Evolutionary conservation across 2,797 vertebrate species (phyloP).

Genomic region (Crocidura indochinensis): DNA sequence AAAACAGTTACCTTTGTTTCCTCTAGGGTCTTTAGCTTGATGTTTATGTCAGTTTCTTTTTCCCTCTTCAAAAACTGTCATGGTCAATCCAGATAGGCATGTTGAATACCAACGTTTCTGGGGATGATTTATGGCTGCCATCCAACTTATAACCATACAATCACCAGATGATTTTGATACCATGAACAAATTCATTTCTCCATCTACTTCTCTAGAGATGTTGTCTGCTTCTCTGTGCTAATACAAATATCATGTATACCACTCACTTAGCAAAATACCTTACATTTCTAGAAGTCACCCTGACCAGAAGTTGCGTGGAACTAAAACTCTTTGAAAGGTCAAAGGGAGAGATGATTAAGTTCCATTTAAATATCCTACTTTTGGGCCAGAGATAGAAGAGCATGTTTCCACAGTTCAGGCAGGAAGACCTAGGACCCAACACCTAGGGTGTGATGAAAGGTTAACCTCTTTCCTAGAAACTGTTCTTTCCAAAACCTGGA

Average conservation of each 20-base stretch:
- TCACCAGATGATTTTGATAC: background rate
- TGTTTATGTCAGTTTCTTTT: constrained; percentile 27
- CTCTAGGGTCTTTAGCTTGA: background rate
- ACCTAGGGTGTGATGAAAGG: background rate
- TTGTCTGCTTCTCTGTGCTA: background rate
- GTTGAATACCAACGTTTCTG: background rate
- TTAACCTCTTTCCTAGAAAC: background rate
- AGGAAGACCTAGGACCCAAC: background rate
- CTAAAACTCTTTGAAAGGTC: background rate
- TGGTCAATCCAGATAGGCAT: background rate
- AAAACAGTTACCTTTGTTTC: background rate
- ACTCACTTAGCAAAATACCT: background rate
- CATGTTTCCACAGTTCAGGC: background rate
- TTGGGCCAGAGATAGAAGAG: background rate
- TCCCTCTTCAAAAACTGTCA: constrained; percentile 4
- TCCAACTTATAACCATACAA: background rate
- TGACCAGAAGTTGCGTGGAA: background rate
- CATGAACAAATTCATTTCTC: constrained; percentile 21
- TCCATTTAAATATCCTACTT: background rate
- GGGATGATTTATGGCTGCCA: background rate
- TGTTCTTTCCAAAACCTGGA: background rate
- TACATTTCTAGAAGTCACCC: background rate
- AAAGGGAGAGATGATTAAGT: background rate
- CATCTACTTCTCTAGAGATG: background rate
- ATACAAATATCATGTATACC: background rate